phyloP scores from a whole-genome alignment of 2,888 invertebrate species.

The Ichneumoninae sp. region DNA sequence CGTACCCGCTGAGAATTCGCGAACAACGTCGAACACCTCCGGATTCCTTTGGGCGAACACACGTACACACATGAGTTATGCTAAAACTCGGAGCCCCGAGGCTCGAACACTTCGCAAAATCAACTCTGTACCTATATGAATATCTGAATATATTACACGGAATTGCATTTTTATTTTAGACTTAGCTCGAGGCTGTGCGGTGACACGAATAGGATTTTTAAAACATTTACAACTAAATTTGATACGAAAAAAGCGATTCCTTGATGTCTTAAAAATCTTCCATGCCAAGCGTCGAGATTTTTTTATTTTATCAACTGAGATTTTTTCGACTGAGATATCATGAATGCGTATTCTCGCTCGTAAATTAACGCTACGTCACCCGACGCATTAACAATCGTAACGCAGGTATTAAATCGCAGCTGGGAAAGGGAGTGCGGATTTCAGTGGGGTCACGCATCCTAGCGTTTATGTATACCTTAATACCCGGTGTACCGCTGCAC shows the following conservation, averaged over 20 bases:
- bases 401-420: constrained; percentile 65
- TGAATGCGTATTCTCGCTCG: constrained; percentile 11
- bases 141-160: constrained; percentile 15
- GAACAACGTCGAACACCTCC: constrained; percentile 4
- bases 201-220: neutral
- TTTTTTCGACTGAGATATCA: neutral
- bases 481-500: constrained; percentile 14
- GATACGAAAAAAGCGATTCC: neutral
- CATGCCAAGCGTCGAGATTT: neutral
- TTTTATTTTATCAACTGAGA: neutral
- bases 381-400: constrained; percentile 65
- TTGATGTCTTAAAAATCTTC: neutral
- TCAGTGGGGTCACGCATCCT: constrained; percentile 73
- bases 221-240: neutral
- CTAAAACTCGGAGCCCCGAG: neutral
- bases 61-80: constrained; percentile 8
- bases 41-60: constrained; percentile 12
- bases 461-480: constrained; percentile 56
- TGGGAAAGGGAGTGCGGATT: constrained; percentile 40
- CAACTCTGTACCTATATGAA: constrained; percentile 13
- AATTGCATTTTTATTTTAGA: neutral
- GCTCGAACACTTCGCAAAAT: constrained; percentile 17
- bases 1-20: constrained; percentile 39
- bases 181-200: neutral
- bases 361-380: constrained; percentile 28